Percentiles rank a stretch among this genome's conserved stretches.
phyloP scores from a whole-genome alignment of 1,140 invertebrate species.

The Hyposmocoma kahamanoa region DNA sequence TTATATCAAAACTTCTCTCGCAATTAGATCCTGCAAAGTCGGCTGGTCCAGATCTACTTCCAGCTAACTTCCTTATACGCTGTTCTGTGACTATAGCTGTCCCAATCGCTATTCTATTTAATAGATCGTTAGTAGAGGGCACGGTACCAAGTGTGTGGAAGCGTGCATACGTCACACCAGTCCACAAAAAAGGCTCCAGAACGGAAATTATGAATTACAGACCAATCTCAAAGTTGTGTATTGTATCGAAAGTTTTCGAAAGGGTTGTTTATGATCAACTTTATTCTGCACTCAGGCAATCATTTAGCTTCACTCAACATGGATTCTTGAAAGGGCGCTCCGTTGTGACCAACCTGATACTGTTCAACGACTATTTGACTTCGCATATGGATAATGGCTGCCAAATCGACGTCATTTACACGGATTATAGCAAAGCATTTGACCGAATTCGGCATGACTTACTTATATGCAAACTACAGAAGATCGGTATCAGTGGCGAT shows the following conservation, averaged over 20 bases:
- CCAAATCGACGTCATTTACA: slow-evolving; percentile 34
- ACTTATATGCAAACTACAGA: slow-evolving; percentile 14
- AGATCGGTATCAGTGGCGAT: slow-evolving; percentile 16
- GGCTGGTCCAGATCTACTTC: slow-evolving; percentile 6
- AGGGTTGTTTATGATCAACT: slow-evolving; percentile 15
- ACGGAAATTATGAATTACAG: slow-evolving; percentile 16
- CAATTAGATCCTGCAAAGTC: slow-evolving; percentile 5
- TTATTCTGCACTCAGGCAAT: not conserved
- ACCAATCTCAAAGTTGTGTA: slow-evolving; percentile 28
- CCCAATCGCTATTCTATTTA: not conserved
- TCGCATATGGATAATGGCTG: slow-evolving; percentile 14
- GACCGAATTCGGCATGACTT: slow-evolving; percentile 25
- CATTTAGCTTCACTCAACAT: not conserved
- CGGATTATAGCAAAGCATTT: slow-evolving; percentile 38
- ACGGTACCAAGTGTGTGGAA: slow-evolving; percentile 13
- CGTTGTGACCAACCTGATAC: slow-evolving; percentile 4
- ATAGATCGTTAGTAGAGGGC: not conserved
- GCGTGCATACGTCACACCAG: slow-evolving; percentile 14
- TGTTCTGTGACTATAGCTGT: not conserved
- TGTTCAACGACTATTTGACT: slow-evolving; percentile 19
- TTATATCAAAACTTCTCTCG: not conserved
- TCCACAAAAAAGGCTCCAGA: slow-evolving; percentile 12
- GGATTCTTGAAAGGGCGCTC: not conserved
- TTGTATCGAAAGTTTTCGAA: slow-evolving; percentile 33
- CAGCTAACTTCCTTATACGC: not conserved